These are phyloP conservation scores for Meteorus sp. DNA, from an alignment of 1,140 invertebrate species.

Conservation along the genomic window DNA sequence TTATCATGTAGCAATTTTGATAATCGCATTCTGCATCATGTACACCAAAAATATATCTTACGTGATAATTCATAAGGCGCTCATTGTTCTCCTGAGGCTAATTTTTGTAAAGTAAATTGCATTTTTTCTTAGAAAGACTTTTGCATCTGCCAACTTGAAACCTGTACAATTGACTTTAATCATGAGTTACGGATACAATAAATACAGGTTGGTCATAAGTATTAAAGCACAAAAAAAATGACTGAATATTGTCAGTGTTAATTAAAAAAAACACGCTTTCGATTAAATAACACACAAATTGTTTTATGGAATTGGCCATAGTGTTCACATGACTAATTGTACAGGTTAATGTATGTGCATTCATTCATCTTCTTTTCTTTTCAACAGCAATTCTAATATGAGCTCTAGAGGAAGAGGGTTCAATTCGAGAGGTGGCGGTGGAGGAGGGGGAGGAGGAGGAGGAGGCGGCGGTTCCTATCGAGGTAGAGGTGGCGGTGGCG, in stretches of 20 bases:
- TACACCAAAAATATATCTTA: neutral
- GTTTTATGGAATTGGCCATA: too few species aligned
- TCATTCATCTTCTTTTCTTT: conserved; percentile 25
- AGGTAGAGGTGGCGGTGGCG: conserved; percentile 43
- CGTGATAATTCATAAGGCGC: too few species aligned
- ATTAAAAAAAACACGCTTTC: too few species aligned
- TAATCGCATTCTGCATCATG: neutral
- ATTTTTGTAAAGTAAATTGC: neutral
- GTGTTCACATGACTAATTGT: too few species aligned
- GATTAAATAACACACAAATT: too few species aligned
- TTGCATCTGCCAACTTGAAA: conserved; percentile 3
- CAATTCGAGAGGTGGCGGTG: conserved; percentile 45
- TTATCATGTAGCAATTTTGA: too few species aligned
- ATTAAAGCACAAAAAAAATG: neutral
- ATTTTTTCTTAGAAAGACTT: conserved; percentile 10
- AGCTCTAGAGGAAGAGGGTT: conserved; percentile 54
- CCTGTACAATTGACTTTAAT: conserved; percentile 36
- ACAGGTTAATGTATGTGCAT: conserved; percentile 5
- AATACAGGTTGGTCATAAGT: conserved; percentile 41
- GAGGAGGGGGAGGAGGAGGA: conserved; percentile 37
- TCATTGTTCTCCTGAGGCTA: too few species aligned
- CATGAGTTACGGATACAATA: conserved; percentile 51
- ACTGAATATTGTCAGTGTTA: too few species aligned
- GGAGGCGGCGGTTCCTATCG: conserved; percentile 47
- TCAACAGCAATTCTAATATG: conserved; percentile 46